Evolutionary conservation across 2,797 vertebrate genomes (phyloP).

Genomic region (Pseudochirops cupreus): DNA sequence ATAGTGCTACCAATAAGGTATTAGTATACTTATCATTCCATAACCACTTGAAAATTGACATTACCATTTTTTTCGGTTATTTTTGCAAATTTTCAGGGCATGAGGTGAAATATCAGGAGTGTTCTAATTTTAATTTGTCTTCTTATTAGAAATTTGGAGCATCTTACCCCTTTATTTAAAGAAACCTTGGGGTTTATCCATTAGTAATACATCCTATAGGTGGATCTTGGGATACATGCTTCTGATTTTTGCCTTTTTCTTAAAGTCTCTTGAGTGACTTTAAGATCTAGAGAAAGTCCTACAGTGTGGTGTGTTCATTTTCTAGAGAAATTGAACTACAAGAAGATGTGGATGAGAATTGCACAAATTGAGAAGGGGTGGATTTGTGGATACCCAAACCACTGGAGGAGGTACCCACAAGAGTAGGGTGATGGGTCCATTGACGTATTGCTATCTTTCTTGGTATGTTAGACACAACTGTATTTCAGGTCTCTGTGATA

Average conservation of each 20-base stretch:
- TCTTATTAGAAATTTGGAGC: background rate
- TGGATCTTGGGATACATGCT: background rate
- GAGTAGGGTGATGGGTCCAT: background rate
- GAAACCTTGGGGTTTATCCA: background rate
- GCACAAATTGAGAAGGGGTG: background rate
- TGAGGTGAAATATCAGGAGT: background rate
- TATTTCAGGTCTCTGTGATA: background rate
- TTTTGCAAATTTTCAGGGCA: background rate
- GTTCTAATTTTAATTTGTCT: background rate
- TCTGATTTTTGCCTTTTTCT: background rate
- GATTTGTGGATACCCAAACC: background rate
- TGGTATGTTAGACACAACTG: background rate
- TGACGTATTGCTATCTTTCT: background rate
- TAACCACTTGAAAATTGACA: background rate
- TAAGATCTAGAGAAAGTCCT: background rate
- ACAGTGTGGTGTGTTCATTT: background rate
- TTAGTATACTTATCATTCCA: background rate
- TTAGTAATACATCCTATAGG: background rate
- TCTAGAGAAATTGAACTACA: background rate
- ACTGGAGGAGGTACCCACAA: background rate
- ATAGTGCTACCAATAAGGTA: background rate
- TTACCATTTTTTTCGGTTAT: background rate
- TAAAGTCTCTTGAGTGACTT: background rate
- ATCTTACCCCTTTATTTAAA: background rate
- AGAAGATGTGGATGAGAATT: background rate